These are phyloP conservation scores for Adelges cooleyi DNA, from an alignment of 1,140 invertebrate genomes.

Conservation along the genomic window DNA sequence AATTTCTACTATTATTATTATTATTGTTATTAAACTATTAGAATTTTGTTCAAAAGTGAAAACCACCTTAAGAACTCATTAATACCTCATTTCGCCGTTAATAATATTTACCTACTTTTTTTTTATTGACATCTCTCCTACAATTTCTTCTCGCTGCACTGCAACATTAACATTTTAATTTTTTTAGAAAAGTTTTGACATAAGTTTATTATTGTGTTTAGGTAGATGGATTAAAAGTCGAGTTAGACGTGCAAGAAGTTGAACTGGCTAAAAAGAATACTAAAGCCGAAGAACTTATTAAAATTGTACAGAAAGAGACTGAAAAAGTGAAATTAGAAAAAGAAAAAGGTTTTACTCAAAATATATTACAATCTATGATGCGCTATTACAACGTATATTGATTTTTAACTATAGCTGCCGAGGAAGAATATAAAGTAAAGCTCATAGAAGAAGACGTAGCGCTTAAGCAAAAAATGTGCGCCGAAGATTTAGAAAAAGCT, in stretches of 20 bases:
- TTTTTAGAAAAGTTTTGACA: no score
- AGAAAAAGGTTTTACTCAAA: constrained; percentile 46
- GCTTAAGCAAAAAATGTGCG: constrained; percentile 73
- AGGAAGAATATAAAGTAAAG: constrained; percentile 82
- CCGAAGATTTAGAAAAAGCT: constrained; percentile 77
- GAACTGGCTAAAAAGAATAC: constrained; percentile 79
- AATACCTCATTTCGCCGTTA: no score
- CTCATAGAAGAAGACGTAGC: constrained; percentile 77
- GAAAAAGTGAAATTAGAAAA: constrained; percentile 82
- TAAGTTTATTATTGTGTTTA: constrained; percentile 37
- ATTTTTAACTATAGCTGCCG: constrained; percentile 42
- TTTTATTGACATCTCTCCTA: no score
- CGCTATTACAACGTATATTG: no score
- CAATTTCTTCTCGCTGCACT: no score
- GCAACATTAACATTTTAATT: constrained; percentile 44
- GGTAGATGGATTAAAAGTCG: constrained; percentile 58
- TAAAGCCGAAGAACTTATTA: constrained; percentile 78
- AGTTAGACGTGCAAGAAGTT: constrained; percentile 77
- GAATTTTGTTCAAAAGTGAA: no score
- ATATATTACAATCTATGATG: no score
- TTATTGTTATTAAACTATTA: no score
- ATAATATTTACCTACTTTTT: no score
- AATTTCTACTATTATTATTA: no score
- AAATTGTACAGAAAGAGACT: constrained; percentile 79
- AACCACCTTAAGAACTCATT: no score